Percentiles rank a stretch among this genome's conserved stretches.
Conservation (phyloP, 2,888 invertebrate genomes). For the Agonum fuliginosum region DNA sequence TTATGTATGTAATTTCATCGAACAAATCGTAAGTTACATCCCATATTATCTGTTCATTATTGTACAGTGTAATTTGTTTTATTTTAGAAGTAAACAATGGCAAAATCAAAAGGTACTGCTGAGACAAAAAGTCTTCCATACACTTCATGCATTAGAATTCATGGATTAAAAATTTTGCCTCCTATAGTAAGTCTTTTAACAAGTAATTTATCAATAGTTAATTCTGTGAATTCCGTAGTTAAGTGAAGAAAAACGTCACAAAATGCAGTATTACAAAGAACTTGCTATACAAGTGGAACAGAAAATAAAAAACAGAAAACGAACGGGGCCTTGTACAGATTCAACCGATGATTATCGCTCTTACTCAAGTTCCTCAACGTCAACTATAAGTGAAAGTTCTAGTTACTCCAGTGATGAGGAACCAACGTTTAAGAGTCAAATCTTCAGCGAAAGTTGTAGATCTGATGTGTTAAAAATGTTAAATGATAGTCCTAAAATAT, state of each 20-base stretch:
- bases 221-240: slow-evolving; percentile 73
- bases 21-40: slow-evolving; percentile 26
- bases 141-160: slow-evolving; percentile 83
- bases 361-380: slow-evolving; percentile 24
- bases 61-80: background rate
- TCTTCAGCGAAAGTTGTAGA: slow-evolving; percentile 27
- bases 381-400: slow-evolving; percentile 11
- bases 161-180: slow-evolving; percentile 84
- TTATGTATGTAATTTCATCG: slow-evolving; percentile 44
- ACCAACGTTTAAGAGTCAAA: slow-evolving; percentile 13
- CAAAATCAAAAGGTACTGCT: slow-evolving; percentile 25
- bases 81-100: slow-evolving; percentile 48
- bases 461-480: slow-evolving; percentile 49
- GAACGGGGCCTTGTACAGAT: background rate
- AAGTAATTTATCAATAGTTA: slow-evolving; percentile 41
- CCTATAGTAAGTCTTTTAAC: slow-evolving; percentile 79
- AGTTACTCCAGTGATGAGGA: slow-evolving; percentile 34
- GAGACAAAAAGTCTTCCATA: slow-evolving; percentile 69
- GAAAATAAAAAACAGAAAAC: slow-evolving; percentile 70
- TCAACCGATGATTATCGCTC: background rate
- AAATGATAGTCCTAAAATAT: slow-evolving; percentile 40
- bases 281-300: slow-evolving; percentile 81
- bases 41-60: background rate
- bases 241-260: slow-evolving; percentile 78
- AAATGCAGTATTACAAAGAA: slow-evolving; percentile 81